Evolutionary conservation across 2,888 invertebrate species (phyloP).

Genomic region (Euphydryas editha): DNA sequence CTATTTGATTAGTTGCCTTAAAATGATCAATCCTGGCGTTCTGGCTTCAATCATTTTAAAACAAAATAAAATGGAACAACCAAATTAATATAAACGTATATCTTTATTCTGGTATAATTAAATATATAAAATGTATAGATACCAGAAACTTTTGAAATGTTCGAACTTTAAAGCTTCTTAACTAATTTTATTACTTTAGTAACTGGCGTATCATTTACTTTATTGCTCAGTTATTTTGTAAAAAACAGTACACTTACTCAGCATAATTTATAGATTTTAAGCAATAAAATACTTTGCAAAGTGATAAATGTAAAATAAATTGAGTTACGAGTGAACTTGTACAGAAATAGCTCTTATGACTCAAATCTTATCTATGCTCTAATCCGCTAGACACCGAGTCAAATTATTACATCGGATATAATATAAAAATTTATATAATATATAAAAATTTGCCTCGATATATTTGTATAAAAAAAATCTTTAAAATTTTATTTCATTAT

Average conservation of each 20-base stretch:
- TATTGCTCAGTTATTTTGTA: background rate
- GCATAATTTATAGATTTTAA: background rate
- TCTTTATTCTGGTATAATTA: too few species aligned
- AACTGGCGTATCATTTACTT: background rate
- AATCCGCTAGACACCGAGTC: conserved; percentile 18
- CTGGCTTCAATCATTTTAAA: too few species aligned
- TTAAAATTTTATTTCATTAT: background rate
- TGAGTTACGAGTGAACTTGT: conserved; percentile 17
- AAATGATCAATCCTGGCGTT: too few species aligned
- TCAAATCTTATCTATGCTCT: conserved; percentile 26
- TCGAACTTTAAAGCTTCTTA: background rate
- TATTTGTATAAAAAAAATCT: background rate
- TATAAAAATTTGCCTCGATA: conserved; percentile 8
- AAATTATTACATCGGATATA: conserved; percentile 12
- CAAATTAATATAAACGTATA: too few species aligned
- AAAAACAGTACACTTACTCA: background rate
- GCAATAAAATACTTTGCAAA: conserved; percentile 9
- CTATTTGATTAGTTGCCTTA: too few species aligned
- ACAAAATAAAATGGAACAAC: too few species aligned
- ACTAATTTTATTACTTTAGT: background rate
- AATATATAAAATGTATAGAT: too few species aligned
- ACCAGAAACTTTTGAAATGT: background rate
- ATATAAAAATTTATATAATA: too few species aligned
- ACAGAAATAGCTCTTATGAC: conserved; percentile 28
- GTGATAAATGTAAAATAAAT: conserved; percentile 22